phyloP scores from a whole-genome alignment of 2,113 vertebrate genomes.

The Myotis lucifugus region DNA sequence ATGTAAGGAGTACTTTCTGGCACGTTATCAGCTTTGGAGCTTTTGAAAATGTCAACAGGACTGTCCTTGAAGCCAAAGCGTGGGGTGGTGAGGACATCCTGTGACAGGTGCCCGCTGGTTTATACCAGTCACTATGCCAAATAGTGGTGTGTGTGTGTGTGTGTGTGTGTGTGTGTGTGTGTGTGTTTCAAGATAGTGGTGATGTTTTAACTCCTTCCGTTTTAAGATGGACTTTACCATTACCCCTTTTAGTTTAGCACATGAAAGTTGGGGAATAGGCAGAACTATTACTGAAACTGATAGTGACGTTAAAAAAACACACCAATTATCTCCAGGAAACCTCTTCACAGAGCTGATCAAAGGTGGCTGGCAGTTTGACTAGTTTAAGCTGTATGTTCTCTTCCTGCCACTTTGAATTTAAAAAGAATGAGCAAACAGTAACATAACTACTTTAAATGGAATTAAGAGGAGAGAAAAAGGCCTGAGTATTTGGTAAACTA shows the following conservation, averaged over 20 bases:
- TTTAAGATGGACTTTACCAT: conserved; percentile 20
- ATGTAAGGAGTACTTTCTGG: not conserved
- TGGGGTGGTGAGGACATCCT: not conserved
- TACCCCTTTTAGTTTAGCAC: not conserved
- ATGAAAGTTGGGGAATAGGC: not conserved
- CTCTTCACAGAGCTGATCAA: not conserved
- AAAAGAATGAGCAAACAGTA: conserved; percentile 54
- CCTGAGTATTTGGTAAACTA: not conserved
- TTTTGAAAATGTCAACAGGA: conserved; percentile 6
- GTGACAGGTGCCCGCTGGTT: conserved; percentile 12
- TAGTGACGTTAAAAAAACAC: not conserved
- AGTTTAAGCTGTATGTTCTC: not conserved
- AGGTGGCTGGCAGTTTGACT: not conserved
- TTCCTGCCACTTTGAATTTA: not conserved
- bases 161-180: not conserved
- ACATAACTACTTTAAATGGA: not conserved
- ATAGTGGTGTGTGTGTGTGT: not conserved
- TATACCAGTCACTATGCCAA: not conserved
- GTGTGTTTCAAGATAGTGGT: not conserved
- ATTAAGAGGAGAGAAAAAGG: not conserved
- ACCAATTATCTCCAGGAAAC: not conserved
- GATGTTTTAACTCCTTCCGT: not conserved
- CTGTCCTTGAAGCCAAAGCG: not conserved
- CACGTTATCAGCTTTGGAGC: not conserved
- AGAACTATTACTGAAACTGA: not conserved